These are phyloP conservation scores for Atopsyche davidsoni DNA, from an alignment of 1,140 invertebrate genomes.

Conservation along the genomic window DNA sequence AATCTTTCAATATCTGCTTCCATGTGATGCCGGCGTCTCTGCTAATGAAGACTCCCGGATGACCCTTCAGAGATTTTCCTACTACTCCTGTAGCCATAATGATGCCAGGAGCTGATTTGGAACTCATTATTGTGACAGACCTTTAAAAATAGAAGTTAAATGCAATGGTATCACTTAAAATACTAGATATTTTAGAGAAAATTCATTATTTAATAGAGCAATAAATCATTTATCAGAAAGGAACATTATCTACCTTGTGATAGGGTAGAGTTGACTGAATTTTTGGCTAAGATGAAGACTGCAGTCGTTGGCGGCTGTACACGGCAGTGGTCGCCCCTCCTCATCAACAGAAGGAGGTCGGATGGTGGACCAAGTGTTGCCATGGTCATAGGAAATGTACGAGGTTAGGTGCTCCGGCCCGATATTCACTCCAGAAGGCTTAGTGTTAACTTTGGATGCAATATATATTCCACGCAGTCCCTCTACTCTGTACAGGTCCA, in stretches of 20 bases:
- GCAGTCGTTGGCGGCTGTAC: constrained; percentile 59
- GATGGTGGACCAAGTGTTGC: constrained; percentile 71
- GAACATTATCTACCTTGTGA: constrained; percentile 61
- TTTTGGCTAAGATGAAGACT: constrained; percentile 82
- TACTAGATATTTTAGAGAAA: no score
- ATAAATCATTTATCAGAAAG: no score
- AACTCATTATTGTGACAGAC: constrained; percentile 76
- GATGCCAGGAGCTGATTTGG: constrained; percentile 79
- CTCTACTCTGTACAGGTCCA: constrained; percentile 84
- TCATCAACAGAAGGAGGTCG: constrained; percentile 61
- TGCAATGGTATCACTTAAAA: neutral
- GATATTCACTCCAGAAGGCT: constrained; percentile 48
- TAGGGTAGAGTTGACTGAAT: constrained; percentile 75
- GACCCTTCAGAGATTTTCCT: constrained; percentile 71
- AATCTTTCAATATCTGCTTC: constrained; percentile 74
- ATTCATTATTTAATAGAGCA: no score
- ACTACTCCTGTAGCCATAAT: constrained; percentile 81
- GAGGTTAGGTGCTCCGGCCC: constrained; percentile 69
- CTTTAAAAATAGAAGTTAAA: constrained; percentile 31
- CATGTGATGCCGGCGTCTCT: constrained; percentile 80
- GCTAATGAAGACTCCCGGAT: constrained; percentile 75
- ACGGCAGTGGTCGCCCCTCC: constrained; percentile 58
- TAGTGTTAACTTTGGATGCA: constrained; percentile 68
- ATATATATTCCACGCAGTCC: constrained; percentile 85
- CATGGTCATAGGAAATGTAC: constrained; percentile 84